phyloP scores from a whole-genome alignment of 1,140 invertebrate genomes.

The Dreissena polymorpha region DNA sequence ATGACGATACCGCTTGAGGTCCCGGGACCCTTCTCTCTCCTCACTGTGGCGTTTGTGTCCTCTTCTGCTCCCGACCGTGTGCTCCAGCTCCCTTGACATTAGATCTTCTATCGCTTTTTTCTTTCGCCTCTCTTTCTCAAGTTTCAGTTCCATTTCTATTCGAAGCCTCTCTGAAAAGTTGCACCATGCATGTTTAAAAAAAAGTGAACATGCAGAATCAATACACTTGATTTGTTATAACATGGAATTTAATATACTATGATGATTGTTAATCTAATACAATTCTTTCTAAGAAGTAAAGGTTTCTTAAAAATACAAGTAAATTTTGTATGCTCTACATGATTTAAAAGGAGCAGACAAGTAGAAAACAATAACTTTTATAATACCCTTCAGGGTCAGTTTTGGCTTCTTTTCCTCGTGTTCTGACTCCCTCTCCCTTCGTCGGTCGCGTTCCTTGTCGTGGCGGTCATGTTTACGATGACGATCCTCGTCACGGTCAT shows the following conservation, averaged over 20 bases:
- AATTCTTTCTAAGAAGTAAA: too few relatives aligned
- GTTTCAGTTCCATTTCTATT: constrained; percentile 44
- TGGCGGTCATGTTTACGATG: constrained; percentile 41
- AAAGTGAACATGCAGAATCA: too few relatives aligned
- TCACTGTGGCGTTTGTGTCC: constrained; percentile 16
- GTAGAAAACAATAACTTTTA: too few relatives aligned
- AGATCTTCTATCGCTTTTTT: constrained; percentile 50
- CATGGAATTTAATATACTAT: too few relatives aligned
- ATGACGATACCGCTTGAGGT: constrained; percentile 34
- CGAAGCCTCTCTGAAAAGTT: constrained; percentile 25
- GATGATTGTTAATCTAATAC: too few relatives aligned
- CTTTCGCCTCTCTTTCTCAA: constrained; percentile 42
- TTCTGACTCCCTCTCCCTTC: constrained; percentile 14
- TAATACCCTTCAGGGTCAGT: constrained; percentile 33
- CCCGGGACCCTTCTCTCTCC: background rate
- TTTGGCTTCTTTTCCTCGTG: constrained; percentile 45
- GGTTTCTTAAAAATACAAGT: too few relatives aligned
- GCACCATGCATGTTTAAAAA: too few relatives aligned
- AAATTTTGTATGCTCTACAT: too few relatives aligned
- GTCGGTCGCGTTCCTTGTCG: constrained; percentile 18
- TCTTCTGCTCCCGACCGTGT: constrained; percentile 14
- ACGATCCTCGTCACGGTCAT: constrained; percentile 41
- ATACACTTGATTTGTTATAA: too few relatives aligned
- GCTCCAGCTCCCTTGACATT: constrained; percentile 43
- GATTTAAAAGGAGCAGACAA: too few relatives aligned